Base-by-base conservation (phyloP, 2,113 vertebrate species). In the Oncorhynchus mykiss region DNA sequence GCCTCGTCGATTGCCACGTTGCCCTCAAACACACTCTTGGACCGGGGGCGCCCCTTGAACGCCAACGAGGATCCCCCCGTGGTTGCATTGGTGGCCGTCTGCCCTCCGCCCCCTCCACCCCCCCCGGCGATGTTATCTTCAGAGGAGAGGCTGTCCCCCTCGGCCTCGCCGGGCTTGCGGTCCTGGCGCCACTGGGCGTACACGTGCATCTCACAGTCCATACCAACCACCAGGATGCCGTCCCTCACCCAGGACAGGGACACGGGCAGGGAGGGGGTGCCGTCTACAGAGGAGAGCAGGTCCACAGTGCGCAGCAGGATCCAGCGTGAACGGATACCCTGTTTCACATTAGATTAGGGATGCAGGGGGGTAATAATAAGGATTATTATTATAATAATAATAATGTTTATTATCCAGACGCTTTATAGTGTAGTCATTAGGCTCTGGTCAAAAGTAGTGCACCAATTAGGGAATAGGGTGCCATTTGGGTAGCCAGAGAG, bases 161-260 rank as follows among this genome's bases (percentile, higher is more conserved):
- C 95, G 7, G 82, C 82, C n/a, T 95, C 95, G 8, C 93, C 92
- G 0, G 81, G 90, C 86, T 93, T 98, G 81, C 95, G 91, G 11
- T 94, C 92, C 1, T 99, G 97, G 76, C 95, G 96, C 98, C 98
- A 99, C 73, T 99, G 98, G 20, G 97, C 97, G 31, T 99, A 99
- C 16, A 99, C 98, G 0, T 99, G 98, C 98, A 99, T 99, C 88
- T 99, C 98, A 87, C 98, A 99, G 84, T 99, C 98, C 98, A 99
- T 99, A 29, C 98, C 97, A 74, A 99, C 95, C 54, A 99, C 98
- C 80, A 99, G 88, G 72, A 99, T 99, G 24, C 98, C 98, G 68
- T 99, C 98, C 85, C 98, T 93, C 67, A 99, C 96, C 98, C 98
- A 99, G 62, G 97, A 99, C 12, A 99, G 91, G 67, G 97, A 99